Evolutionary conservation across 2,888 invertebrate species (phyloP), one percentile per base, ranked within the genome.

Genomic region (Platycnemis pennipes): DNA sequence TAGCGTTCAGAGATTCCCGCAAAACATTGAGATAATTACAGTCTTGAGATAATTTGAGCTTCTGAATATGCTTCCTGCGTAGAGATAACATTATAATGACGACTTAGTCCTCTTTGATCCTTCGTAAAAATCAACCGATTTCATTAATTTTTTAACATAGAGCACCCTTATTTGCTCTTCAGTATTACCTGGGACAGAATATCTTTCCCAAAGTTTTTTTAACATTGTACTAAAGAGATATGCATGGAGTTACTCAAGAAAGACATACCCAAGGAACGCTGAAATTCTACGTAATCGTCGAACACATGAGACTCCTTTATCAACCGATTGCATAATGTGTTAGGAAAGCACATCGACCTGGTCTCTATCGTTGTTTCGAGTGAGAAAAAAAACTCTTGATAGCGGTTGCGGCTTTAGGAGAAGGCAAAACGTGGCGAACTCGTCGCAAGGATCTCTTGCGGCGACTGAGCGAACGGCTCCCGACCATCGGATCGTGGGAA

Each of bases 261-360:
- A 31, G 16, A 37, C 37, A 37, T 1, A 37, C 77, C 31, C 1
- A 37, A 37, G 37, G 77, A 11, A 16, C 77, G 1, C 16, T 77
- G 77, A 37, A 77, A 37, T 77, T 77, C 77, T 37, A 11, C 31
- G 77, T 77, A 77, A 77, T 77, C 77, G 77, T 37, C 37, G 37
- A 77, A 26, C 77, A 37, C 77, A 63, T 26, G 63, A 37, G 31
- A 37, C 77, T 77, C 37, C 37, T 77, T 77, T 77, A 77, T 77
- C 77, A 37, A 31, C 31, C 31, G 26, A 37, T 77, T 77, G 37
- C 77, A 77, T 77, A 77, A 77, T 77, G 77, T 13, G 31, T 77
- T 37, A 77, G 77, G 77, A 77, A 77, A 77, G 77, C 77, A 77
- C 77, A 37, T 77, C 77, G 16, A 69, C 69, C 37, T 77, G 11